Evolutionary conservation across 2,888 invertebrate species (phyloP), one percentile per base, ranked within the genome.

Genomic region (Cheilosia urbana): DNA sequence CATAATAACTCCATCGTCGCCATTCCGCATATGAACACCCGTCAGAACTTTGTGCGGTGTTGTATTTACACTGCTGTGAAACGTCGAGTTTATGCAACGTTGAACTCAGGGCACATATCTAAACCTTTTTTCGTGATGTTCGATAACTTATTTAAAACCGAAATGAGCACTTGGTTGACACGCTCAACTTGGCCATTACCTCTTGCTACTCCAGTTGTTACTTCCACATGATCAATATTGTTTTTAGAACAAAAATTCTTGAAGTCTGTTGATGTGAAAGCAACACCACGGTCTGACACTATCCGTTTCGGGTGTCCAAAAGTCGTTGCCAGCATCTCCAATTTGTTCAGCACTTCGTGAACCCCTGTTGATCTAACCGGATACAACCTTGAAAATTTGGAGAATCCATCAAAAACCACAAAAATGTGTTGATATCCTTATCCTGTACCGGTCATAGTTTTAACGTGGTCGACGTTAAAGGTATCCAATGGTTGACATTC

Each of bases 381-480:
- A 49, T 49, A 60, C 13, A 60, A 11, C 42, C 45, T 47, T 3
- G 7, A 3, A 62, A 45, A 62, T 40, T 62, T 30, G 0, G 45
- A 42, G 27, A 62, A 62, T 37, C 19, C 62, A 34, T 63, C 63
- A 4, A 49, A 34, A 27, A 63, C 63, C n/a, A 49, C 63, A 30
- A 63, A 24, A 2, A 63, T 42, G 17, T 63, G 19, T 15, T 63
- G 21, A 24, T 63, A 63, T 13, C 30, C 11, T 19, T 63, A 49
- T 13, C 19, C 24, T 5, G 63, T 24, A 24, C 24, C 24, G 24
- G 24, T 24, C 24, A 24, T n/a, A n/a, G n/a, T n/a, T n/a, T n/a
- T n/a, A n/a, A n/a, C n/a, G n/a, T n/a, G n/a, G n/a, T n/a, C n/a
- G n/a, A n/a, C 24, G 24, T 66, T 42, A 21, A 49, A 66, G 0